phyloP scores from a whole-genome alignment of 2,797 vertebrate genomes.

The Anguilla marmorata region DNA sequence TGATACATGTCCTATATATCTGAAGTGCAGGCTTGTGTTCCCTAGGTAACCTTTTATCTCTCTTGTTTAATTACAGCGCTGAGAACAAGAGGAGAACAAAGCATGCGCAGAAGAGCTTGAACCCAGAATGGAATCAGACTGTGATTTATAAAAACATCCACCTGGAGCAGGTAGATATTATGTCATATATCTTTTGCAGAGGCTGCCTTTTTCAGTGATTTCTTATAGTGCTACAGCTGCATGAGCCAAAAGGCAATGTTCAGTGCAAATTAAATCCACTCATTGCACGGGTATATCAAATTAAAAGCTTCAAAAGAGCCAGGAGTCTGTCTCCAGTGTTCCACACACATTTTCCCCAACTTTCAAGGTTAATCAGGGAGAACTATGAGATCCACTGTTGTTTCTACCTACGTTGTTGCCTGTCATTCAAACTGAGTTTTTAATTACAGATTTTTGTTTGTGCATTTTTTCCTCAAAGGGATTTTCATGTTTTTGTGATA shows the following conservation, averaged over 20 bases:
- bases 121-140: conserved; percentile 99
- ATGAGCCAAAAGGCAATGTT: neutral
- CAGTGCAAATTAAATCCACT: neutral
- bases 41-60: conserved; percentile 35
- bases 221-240: neutral
- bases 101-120: conserved; percentile 91
- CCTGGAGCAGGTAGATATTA: conserved; percentile 84
- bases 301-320: neutral
- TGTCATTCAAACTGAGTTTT: neutral
- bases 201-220: conserved; percentile 13
- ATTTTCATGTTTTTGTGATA: neutral
- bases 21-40: conserved; percentile 13
- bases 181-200: neutral
- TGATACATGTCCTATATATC: neutral
- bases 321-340: neutral
- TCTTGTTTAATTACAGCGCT: conserved; percentile 75
- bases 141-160: conserved; percentile 99
- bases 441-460: neutral
- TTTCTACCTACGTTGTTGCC: neutral
- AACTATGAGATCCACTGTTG: neutral
- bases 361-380: neutral
- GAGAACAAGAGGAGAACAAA: conserved; percentile 96
- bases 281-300: neutral
- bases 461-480: neutral
- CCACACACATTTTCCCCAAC: neutral